Evolutionary conservation across 2,113 vertebrate species (phyloP), one percentile per base, ranked within the genome.

Genomic region (Microcebus jonahi): DNA sequence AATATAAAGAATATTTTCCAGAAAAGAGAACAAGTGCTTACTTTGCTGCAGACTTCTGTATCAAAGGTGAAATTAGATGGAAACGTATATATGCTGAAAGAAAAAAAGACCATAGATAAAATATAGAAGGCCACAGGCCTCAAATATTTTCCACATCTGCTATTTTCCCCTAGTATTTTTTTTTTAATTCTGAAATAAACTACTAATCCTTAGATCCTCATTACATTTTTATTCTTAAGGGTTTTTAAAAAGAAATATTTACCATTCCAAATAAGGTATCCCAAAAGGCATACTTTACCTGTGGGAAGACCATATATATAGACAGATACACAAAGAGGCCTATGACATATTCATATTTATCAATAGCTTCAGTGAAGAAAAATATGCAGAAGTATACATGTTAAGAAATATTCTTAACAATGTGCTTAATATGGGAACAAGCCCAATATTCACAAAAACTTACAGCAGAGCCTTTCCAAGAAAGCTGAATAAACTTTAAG

Each of bases 41-140:
- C 99, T 99, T 99, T 97, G 99, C 99, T 65, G 99, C 99, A 97
- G 99, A 99, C 93, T 99, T 99, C 98, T 99, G 99, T 85, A 99
- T 99, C 97, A 99, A 76, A 0, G 99, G 99, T 45, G 99, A 99
- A 97, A 99, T 99, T 97, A 99, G 98, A 97, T 99, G 99, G 98
- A 99, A 99, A 68, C 99, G 99, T 89, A 99, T 99, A 57, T 99
- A 99, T 79, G 99, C 99, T 99, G 98, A 67, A 97, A 97, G 68
- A 93, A 94, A 97, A 57, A 98, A 88, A 96, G 97, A 96, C 68
- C 92, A 85, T 3, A 79, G 83, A 34, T 98, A 76, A 94, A 65
- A 20, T 67, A 59, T 1, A 53, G 17, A 93, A 50, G 13, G 87
- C 8, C 8, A 57, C 31, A 88, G 71, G 29, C 7, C 92, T 91